Evolutionary conservation across 2,888 invertebrate species (phyloP).

Genomic region (Pomacea canaliculata): DNA sequence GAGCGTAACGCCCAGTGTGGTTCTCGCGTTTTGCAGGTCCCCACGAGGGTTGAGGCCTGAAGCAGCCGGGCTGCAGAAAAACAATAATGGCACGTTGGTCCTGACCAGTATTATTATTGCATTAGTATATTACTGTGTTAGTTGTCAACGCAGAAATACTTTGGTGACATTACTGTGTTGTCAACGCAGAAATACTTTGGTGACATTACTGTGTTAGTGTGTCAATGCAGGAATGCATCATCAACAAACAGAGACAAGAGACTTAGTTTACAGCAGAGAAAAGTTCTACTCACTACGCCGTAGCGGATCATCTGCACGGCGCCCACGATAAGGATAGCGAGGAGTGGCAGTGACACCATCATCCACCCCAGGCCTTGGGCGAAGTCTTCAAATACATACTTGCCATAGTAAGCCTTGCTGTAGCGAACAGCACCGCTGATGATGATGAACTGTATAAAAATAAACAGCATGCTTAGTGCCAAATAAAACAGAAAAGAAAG

Average conservation of each 20-base stretch:
- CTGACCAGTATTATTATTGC: too few species aligned
- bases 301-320: slow-evolving; percentile 27
- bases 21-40: slow-evolving; percentile 52
- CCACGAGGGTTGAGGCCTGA: slow-evolving; percentile 42
- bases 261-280: too few species aligned
- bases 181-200: too few species aligned
- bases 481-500: not conserved
- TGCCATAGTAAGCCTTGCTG: slow-evolving; percentile 41
- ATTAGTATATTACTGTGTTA: too few species aligned
- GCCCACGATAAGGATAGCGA: slow-evolving; percentile 36
- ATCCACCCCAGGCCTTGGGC: slow-evolving; percentile 48
- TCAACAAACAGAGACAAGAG: too few species aligned
- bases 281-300: slow-evolving; percentile 29
- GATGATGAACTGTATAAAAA: slow-evolving; percentile 43
- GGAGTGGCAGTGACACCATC: slow-evolving; percentile 41
- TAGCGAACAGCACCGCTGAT: slow-evolving; percentile 48
- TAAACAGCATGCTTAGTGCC: not conserved
- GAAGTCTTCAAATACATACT: slow-evolving; percentile 41
- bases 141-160: too few species aligned
- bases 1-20: slow-evolving; percentile 40
- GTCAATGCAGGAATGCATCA: too few species aligned
- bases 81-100: not conserved
- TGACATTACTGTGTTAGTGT: too few species aligned
- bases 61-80: slow-evolving; percentile 30
- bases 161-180: too few species aligned